phyloP scores from a whole-genome alignment of 2,113 vertebrate species.

The Scomber japonicus region DNA sequence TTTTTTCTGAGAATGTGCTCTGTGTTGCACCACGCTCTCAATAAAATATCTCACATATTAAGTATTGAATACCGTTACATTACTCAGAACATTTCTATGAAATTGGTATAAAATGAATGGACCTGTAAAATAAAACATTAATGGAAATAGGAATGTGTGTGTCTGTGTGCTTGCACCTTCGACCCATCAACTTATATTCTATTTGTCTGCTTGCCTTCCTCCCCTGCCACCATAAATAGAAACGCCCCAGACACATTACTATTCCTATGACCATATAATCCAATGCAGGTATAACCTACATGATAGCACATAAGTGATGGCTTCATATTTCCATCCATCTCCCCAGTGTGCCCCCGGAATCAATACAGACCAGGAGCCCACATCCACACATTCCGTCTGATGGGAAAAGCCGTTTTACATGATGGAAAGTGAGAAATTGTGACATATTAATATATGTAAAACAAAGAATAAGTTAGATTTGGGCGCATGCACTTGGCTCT shows the following conservation, averaged over 20 bases:
- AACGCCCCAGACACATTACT: slow-evolving; percentile 76
- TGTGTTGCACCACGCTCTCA: too few relatives aligned
- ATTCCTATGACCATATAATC: slow-evolving; percentile 75
- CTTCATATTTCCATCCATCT: slow-evolving; percentile 66
- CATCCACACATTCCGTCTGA: slow-evolving; percentile 28
- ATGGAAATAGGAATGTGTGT: too few relatives aligned
- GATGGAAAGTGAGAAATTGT: slow-evolving; percentile 31
- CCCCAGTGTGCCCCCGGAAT: slow-evolving; percentile 41
- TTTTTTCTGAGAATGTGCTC: too few relatives aligned
- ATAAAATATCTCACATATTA: too few relatives aligned
- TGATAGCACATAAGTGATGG: slow-evolving; percentile 57
- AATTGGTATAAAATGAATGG: too few relatives aligned
- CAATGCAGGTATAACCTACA: slow-evolving; percentile 73
- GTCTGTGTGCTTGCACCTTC: slow-evolving; percentile 7
- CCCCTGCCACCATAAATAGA: slow-evolving; percentile 68
- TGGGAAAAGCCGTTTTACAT: slow-evolving; percentile 28
- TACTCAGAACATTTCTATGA: too few relatives aligned
- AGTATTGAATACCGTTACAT: too few relatives aligned
- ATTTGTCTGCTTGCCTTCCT: slow-evolving; percentile 70
- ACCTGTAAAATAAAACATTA: too few relatives aligned
- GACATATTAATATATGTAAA: neutral
- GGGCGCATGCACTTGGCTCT: slow-evolving; percentile 12
- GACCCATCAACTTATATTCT: slow-evolving; percentile 51
- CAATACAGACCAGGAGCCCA: slow-evolving; percentile 54
- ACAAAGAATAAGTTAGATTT: slow-evolving; percentile 47